Conservation (phyloP, 2,888 invertebrate genomes). For the Cephus pulcher region DNA sequence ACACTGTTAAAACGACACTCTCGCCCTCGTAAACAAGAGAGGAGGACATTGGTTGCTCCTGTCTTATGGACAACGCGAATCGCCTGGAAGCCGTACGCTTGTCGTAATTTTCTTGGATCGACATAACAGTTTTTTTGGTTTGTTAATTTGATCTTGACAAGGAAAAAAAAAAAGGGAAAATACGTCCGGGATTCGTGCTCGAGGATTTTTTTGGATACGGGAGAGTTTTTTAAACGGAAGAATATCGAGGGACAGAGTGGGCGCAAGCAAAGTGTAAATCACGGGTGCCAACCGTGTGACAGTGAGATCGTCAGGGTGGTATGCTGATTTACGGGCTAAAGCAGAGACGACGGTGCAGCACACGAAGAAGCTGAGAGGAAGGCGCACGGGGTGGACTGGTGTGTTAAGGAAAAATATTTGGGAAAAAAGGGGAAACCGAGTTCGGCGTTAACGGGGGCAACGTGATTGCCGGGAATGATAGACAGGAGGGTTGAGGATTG, state of each 20-base stretch:
- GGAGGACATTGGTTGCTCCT: not conserved
- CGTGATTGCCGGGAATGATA: slow-evolving; percentile 37
- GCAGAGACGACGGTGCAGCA: slow-evolving; percentile 1
- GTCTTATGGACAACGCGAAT: not conserved
- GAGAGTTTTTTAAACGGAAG: not conserved
- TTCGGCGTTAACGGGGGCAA: not conserved
- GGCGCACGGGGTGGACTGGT: not conserved
- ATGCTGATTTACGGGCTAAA: not conserved
- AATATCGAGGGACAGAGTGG: not conserved
- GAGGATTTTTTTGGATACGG: not conserved
- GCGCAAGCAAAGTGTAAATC: not conserved
- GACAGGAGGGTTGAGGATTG: slow-evolving; percentile 44
- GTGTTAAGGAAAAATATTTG: not conserved
- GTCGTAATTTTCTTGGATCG: not conserved
- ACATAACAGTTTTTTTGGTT: not conserved
- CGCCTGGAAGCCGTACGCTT: not conserved
- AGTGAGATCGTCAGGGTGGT: not conserved
- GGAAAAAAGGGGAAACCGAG: not conserved
- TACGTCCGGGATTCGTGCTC: not conserved
- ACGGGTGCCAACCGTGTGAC: slow-evolving; percentile 4
- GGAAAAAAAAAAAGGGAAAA: not conserved
- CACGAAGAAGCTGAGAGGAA: not conserved
- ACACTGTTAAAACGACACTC: not conserved
- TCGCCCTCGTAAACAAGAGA: not conserved
- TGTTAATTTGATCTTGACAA: not conserved